phyloP scores from a whole-genome alignment of 1,140 invertebrate genomes.

The Sarcophaga bullata region DNA sequence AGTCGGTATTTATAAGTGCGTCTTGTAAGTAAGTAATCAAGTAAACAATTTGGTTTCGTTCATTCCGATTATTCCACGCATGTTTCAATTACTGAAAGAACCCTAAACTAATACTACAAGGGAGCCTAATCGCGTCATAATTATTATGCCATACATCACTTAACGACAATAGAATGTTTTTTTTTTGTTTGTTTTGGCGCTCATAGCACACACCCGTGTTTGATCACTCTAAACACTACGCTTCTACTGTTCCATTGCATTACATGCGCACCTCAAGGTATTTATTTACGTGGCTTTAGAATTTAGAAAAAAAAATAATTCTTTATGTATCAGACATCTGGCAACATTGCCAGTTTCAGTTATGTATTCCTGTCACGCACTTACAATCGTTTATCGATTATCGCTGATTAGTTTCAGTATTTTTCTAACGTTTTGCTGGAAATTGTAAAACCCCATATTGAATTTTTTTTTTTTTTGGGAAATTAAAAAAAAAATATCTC shows the following conservation, averaged over 20 bases:
- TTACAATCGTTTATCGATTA: not conserved
- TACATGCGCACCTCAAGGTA: not conserved
- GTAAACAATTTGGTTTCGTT: not conserved
- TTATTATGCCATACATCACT: not conserved
- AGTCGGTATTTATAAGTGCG: not conserved
- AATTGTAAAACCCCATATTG: not conserved
- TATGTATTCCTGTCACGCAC: not conserved
- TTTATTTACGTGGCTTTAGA: too few species aligned
- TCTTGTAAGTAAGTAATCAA: not conserved
- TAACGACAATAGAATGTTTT: not conserved
- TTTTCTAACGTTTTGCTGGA: not conserved
- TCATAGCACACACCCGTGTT: not conserved
- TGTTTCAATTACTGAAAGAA: not conserved
- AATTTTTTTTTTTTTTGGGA: too few species aligned
- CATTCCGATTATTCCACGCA: not conserved
- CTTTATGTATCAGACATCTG: not conserved
- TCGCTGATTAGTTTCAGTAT: not conserved
- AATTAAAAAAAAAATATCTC: not conserved
- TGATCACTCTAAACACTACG: too few species aligned
- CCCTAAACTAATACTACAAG: not conserved
- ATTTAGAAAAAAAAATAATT: not conserved
- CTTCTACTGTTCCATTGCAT: too few species aligned
- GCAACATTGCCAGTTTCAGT: not conserved
- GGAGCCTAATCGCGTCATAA: not conserved
- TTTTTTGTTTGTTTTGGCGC: constrained; percentile 10